These are phyloP conservation scores for Melanotaenia boesemani DNA, from an alignment of 2,797 vertebrate genomes.

Conservation along the genomic window DNA sequence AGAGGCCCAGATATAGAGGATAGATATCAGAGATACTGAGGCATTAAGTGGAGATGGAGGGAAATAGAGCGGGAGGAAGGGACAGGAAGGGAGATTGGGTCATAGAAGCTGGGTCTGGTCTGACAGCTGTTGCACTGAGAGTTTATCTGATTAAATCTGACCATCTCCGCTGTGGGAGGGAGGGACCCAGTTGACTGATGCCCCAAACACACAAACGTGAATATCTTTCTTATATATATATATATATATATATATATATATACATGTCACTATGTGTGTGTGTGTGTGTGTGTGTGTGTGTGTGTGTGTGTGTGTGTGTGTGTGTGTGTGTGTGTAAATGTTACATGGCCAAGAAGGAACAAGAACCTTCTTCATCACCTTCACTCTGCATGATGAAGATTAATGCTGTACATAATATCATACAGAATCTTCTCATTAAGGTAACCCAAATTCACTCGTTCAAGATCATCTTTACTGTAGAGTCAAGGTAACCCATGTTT, in stretches of 20 bases:
- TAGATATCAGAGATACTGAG: slow-evolving; percentile 34
- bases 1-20: slow-evolving; percentile 23
- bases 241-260: too few relatives aligned
- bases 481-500: slow-evolving; percentile 3
- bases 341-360: too few relatives aligned
- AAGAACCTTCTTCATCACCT: background rate
- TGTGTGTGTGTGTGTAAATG: too few relatives aligned
- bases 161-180: slow-evolving; percentile 68
- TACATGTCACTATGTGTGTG: too few relatives aligned
- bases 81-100: slow-evolving; percentile 32
- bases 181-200: slow-evolving; percentile 55
- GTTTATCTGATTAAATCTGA: slow-evolving; percentile 83
- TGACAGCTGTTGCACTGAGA: slow-evolving; percentile 80
- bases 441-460: background rate
- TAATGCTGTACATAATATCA: background rate
- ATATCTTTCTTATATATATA: too few relatives aligned
- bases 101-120: slow-evolving; percentile 56
- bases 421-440: background rate
- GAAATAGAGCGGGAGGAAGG: slow-evolving; percentile 1
- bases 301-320: too few relatives aligned
- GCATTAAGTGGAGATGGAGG: slow-evolving; percentile 29
- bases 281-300: too few relatives aligned
- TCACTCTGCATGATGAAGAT: background rate
- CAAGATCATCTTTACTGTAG: background rate
- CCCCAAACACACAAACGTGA: slow-evolving; percentile 25